Percentiles rank a stretch among this genome's conserved stretches.
These are phyloP conservation scores for Calephelis virginiensis DNA, from an alignment of 1,140 invertebrate species.

Conservation along the genomic window DNA sequence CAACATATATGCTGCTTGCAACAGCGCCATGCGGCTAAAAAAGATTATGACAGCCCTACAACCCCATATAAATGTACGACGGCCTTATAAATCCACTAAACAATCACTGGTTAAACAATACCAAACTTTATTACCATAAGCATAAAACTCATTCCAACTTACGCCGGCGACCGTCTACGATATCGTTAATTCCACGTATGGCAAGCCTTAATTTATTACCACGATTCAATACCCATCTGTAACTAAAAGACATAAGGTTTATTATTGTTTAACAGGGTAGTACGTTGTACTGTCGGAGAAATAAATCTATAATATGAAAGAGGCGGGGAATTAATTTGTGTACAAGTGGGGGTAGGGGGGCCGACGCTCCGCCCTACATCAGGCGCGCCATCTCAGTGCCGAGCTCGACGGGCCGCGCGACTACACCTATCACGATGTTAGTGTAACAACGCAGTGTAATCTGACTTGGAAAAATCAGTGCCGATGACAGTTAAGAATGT, in stretches of 20 bases:
- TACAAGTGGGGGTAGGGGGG: slow-evolving; percentile 54
- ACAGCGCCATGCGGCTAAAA: slow-evolving; percentile 67
- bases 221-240: slow-evolving; percentile 67
- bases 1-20: slow-evolving; percentile 53
- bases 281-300: slow-evolving; percentile 57
- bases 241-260: slow-evolving; percentile 63
- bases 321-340: slow-evolving; percentile 72
- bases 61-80: slow-evolving; percentile 56
- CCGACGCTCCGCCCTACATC: slow-evolving; percentile 51
- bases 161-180: slow-evolving; percentile 38
- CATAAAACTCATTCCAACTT: slow-evolving; percentile 43
- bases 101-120: slow-evolving; percentile 33
- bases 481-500: slow-evolving; percentile 20
- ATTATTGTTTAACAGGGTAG: slow-evolving; percentile 59
- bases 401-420: slow-evolving; percentile 43
- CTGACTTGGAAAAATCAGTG: slow-evolving; percentile 13
- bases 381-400: slow-evolving; percentile 68
- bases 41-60: slow-evolving; percentile 70
- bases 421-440: slow-evolving; percentile 40
- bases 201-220: slow-evolving; percentile 64
- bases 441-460: slow-evolving; percentile 33
- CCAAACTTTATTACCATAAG: slow-evolving; percentile 33
- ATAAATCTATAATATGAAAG: slow-evolving; percentile 78
- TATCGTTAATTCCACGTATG: slow-evolving; percentile 67
- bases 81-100: slow-evolving; percentile 58